Base-by-base conservation (phyloP, 2,888 invertebrate species). In the Eupithecia vulgata region DNA sequence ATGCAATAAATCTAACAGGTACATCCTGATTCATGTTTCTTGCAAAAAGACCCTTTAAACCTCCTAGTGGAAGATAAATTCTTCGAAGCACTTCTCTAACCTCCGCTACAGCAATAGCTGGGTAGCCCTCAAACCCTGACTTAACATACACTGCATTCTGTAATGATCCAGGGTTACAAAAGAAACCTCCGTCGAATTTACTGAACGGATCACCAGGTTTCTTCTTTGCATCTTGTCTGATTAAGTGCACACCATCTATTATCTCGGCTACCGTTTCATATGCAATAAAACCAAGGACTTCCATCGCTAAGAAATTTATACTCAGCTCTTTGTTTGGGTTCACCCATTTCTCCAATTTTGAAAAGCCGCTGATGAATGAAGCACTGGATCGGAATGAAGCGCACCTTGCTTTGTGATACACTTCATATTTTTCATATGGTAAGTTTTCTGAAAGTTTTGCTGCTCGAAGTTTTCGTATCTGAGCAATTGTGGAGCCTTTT, bases 241-340 rank as follows among this genome's bases (percentile, higher is more conserved):
- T 96, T 67, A 98, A 87, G 76, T 98, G 96, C 0, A 97, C 97
- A 81, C 97, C 96, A 90, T 98, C 98, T 2, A 98, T 96, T 73
- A 98, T 96, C 87, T 98, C 97, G 0, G 98, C 98, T 10, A 99
- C 97, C 0, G 98, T 98, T 92, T 99, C 98, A 87, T 98, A 98
- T 0, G 98, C 98, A 79, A 98, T 94, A 86, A 98, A 98, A 66
- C 97, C 96, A 76, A 99, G 89, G 5, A 98, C 96, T 85, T 97
- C 97, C 81, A 97, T 92, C 0, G 97, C 97, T 67, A 95, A 92
- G 25, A 93, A 90, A 0, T 95, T 92, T 67, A 97, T 94, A 62
- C 94, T 95, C 30, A 96, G 86, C 78, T 97, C 96, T 52, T 95
- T 94, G 6, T 94, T 95, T 0, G 96, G 95, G 78, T 96, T 96